Conservation (phyloP, 2,113 vertebrate species). For the rabbit (Oryctolagus cuniculus) region DNA sequence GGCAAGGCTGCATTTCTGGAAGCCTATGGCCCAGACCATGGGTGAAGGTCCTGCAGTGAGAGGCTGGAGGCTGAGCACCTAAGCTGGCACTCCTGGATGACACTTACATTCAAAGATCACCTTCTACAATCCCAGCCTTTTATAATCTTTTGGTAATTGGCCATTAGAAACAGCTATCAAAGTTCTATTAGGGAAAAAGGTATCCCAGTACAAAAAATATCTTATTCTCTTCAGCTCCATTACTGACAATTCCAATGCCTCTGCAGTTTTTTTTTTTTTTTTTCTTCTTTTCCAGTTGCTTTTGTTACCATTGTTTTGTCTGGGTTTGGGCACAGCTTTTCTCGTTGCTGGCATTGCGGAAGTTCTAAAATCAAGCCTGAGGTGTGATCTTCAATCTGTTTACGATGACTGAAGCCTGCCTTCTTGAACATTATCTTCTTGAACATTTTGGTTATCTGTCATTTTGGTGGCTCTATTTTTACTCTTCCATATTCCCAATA, state of each 20-base stretch:
- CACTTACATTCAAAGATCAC: conserved; percentile 35
- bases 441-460: conserved; percentile 29
- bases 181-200: not conserved
- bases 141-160: conserved; percentile 16
- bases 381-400: conserved; percentile 29
- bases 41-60: not conserved
- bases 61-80: not conserved
- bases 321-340: conserved; percentile 14
- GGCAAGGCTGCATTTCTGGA: not conserved
- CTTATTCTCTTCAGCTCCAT: not conserved
- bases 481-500: conserved; percentile 29
- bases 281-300: not conserved
- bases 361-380: conserved; percentile 41
- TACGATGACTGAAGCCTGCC: not conserved
- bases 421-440: conserved; percentile 15
- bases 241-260: conserved; percentile 2
- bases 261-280: not conserved
- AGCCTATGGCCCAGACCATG: not conserved
- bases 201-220: conserved; percentile 2
- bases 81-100: not conserved
- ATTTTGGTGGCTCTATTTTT: conserved; percentile 30
- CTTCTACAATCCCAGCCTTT: conserved; percentile 24
- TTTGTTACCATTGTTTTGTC: conserved; percentile 1
- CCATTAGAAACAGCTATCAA: not conserved
- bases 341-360: not conserved